Conservation (phyloP, 2,113 vertebrate genomes). For the crab-eating macaque (Macaca fascicularis) region DNA sequence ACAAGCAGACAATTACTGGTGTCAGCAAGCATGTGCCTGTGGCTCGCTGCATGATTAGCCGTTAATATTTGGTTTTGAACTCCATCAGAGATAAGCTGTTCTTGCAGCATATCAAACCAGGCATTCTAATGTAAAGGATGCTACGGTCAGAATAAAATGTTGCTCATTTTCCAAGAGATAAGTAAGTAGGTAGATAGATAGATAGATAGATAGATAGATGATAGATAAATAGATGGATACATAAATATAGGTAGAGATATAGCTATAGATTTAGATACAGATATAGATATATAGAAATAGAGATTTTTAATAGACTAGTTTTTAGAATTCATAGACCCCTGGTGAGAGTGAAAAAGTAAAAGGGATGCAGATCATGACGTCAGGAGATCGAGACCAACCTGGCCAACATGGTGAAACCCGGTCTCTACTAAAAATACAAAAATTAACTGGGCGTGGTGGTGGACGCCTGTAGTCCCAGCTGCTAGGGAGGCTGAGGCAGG, state of each 20-base stretch:
- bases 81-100: slow-evolving; percentile 66
- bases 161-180: slow-evolving; percentile 34
- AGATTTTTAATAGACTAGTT: too few species aligned
- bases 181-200: not conserved
- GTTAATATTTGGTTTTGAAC: slow-evolving; percentile 78
- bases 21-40: slow-evolving; percentile 75
- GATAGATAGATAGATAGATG: not conserved
- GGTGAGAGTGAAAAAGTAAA: not conserved
- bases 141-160: slow-evolving; percentile 8
- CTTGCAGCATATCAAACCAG: not conserved
- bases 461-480: too few species aligned
- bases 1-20: slow-evolving; percentile 69
- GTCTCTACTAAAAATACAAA: too few species aligned
- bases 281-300: not conserved
- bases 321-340: not conserved
- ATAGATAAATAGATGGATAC: not conserved
- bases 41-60: slow-evolving; percentile 78
- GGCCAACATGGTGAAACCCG: too few species aligned
- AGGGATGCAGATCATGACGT: too few species aligned
- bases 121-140: slow-evolving; percentile 37
- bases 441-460: too few species aligned
- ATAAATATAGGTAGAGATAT: not conserved
- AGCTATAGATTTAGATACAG: not conserved
- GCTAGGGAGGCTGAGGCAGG: too few species aligned
- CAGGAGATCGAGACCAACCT: too few species aligned